These are phyloP conservation scores for Dysdera silvatica DNA, from an alignment of 1,140 invertebrate species.

Conservation along the genomic window DNA sequence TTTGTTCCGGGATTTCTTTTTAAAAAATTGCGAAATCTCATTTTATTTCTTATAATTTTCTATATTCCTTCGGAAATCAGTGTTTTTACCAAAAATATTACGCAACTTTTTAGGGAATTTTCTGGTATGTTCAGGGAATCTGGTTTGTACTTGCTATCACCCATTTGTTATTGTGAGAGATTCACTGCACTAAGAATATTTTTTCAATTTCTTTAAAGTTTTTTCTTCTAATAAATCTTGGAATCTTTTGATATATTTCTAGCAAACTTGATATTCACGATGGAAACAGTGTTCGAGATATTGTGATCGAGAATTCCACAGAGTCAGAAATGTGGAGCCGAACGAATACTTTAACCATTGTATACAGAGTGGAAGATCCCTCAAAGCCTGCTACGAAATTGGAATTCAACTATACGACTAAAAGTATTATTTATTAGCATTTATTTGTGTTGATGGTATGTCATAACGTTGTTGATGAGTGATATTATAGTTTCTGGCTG, in stretches of 20 bases:
- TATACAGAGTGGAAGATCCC: constrained; percentile 4
- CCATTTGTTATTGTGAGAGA: too few relatives aligned
- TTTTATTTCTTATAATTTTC: too few relatives aligned
- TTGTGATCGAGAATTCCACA: constrained; percentile 4
- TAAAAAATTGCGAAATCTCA: too few relatives aligned
- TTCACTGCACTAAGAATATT: not conserved
- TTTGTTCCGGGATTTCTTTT: too few relatives aligned
- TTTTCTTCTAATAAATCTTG: not conserved
- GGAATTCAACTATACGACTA: constrained; percentile 5
- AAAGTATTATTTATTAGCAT: not conserved
- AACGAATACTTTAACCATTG: constrained; percentile 7
- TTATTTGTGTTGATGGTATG: too few relatives aligned
- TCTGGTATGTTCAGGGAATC: too few relatives aligned
- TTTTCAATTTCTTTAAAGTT: not conserved
- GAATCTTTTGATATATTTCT: not conserved
- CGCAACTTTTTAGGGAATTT: too few relatives aligned
- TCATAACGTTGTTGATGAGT: too few relatives aligned
- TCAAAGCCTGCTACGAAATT: not conserved
- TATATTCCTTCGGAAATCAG: too few relatives aligned
- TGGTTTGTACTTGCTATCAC: too few relatives aligned
- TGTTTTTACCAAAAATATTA: too few relatives aligned
- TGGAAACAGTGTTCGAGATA: constrained; percentile 10
- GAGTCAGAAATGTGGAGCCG: constrained; percentile 11
- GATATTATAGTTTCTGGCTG: too few relatives aligned
- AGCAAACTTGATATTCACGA: constrained; percentile 19